phyloP scores from a whole-genome alignment of 2,797 vertebrate species.

The Pantherophis vulpinus region DNA sequence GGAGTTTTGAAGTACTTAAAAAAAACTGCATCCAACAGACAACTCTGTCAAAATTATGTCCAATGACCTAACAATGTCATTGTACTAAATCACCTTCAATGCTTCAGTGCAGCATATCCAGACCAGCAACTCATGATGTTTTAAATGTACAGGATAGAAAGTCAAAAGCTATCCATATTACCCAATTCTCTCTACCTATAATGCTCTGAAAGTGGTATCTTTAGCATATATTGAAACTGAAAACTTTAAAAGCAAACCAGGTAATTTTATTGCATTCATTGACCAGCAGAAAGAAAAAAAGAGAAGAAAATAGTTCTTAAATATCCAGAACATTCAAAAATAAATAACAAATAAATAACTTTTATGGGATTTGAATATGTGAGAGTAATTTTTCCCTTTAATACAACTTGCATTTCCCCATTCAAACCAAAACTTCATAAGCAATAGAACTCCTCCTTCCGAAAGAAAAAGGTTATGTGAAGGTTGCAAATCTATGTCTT shows the following conservation, averaged over 20 bases:
- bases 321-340: neutral
- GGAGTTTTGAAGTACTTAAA: neutral
- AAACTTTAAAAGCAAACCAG: neutral
- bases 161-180: neutral
- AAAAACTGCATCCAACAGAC: neutral
- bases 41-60: neutral
- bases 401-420: neutral
- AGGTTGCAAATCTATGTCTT: neutral
- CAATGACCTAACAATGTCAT: neutral
- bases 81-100: neutral
- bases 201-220: neutral
- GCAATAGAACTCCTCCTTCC: too few species aligned
- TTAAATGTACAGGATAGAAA: neutral
- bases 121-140: neutral
- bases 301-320: neutral
- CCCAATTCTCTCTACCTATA: neutral
- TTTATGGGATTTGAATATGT: neutral
- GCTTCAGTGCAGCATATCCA: neutral
- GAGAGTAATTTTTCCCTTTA: neutral
- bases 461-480: neutral
- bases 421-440: neutral
- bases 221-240: neutral
- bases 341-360: neutral
- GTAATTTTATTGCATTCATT: neutral
- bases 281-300: neutral